Evolutionary conservation across 2,888 invertebrate genomes (phyloP).

Genomic region (Thecocarcelia acutangulata): DNA sequence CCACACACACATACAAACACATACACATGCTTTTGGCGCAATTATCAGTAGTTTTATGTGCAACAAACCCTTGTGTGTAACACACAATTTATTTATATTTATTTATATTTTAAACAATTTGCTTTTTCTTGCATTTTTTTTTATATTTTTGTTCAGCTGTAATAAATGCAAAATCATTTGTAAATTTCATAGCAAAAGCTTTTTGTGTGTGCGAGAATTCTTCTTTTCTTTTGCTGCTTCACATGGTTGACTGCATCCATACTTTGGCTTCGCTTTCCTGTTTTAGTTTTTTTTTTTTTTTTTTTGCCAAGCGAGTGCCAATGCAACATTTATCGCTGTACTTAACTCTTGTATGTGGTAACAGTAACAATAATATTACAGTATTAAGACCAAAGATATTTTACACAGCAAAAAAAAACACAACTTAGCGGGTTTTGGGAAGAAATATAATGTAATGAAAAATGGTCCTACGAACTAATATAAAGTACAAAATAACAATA

Average conservation of each 20-base stretch:
- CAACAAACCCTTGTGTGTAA: conserved; percentile 35
- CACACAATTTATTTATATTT: conserved; percentile 43
- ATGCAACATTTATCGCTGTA: conserved; percentile 64
- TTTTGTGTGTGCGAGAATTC: conserved; percentile 13
- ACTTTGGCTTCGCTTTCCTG: conserved; percentile 40
- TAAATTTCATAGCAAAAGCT: conserved; percentile 60
- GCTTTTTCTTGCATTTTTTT: background rate
- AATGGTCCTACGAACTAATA: conserved; percentile 9
- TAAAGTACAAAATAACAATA: background rate
- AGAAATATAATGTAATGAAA: no score
- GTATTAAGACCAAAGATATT: conserved; percentile 36
- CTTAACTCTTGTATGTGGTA: conserved; percentile 50
- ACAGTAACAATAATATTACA: conserved; percentile 20
- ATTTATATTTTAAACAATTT: conserved; percentile 49
- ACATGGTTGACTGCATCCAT: conserved; percentile 61
- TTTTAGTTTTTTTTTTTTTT: conserved; percentile 1
- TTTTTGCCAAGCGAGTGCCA: conserved; percentile 19
- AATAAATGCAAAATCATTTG: conserved; percentile 69
- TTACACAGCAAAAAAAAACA: background rate
- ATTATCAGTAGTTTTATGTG: conserved; percentile 47
- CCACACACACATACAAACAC: background rate
- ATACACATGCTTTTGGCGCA: conserved; percentile 12
- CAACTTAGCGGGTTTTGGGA: background rate
- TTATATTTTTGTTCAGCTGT: conserved; percentile 5
- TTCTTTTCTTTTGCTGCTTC: conserved; percentile 19